Conservation (phyloP, 2,113 vertebrate species). For the Sciurus niger region DNA sequence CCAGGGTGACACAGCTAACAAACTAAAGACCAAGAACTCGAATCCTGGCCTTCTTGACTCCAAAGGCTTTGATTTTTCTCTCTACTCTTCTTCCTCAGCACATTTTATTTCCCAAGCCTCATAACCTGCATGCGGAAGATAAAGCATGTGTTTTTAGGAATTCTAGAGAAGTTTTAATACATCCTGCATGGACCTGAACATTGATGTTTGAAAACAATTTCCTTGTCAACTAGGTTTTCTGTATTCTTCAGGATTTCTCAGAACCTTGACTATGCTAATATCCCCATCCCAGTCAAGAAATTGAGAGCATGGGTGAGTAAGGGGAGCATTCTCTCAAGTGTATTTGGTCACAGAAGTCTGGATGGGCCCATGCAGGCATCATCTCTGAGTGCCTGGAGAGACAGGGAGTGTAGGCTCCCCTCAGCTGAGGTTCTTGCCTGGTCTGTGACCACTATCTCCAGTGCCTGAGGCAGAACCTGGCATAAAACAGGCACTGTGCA, state of each 20-base stretch:
- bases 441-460: background rate
- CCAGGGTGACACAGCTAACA: background rate
- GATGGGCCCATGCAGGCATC: background rate
- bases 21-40: background rate
- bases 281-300: background rate
- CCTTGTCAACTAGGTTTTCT: background rate
- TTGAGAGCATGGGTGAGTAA: too few species aligned
- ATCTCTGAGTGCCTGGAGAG: background rate
- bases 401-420: accelerated
- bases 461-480: background rate
- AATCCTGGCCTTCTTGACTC: background rate
- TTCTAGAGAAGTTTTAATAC: background rate
- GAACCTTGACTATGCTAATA: background rate
- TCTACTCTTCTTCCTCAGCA: background rate
- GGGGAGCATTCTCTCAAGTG: background rate
- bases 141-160: background rate
- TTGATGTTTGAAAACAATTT: background rate
- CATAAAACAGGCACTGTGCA: background rate
- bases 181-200: background rate
- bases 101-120: background rate
- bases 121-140: background rate
- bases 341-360: background rate
- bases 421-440: background rate
- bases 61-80: background rate
- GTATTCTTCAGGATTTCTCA: background rate